phyloP scores from a whole-genome alignment of 2,797 vertebrate genomes.

The Sebastes aleutianus region DNA sequence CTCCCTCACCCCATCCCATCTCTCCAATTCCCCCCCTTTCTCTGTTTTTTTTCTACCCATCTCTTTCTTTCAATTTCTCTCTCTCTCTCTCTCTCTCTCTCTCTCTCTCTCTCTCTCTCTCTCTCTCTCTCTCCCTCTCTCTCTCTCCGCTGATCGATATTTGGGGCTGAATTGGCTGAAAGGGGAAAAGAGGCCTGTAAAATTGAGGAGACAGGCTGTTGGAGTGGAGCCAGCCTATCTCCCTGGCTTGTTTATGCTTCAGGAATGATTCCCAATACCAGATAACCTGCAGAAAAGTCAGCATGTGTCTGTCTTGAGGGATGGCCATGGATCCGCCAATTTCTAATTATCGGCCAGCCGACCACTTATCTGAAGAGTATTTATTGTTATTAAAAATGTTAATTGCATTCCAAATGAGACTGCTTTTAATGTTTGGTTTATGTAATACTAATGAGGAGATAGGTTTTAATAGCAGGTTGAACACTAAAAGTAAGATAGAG shows the following conservation, averaged over 20 bases:
- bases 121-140: slow-evolving; percentile 9
- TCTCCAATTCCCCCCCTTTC: slow-evolving; percentile 29
- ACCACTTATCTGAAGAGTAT: slow-evolving; percentile 64
- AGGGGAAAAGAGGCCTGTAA: slow-evolving; percentile 78
- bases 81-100: slow-evolving; percentile 14
- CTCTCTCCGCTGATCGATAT: slow-evolving; percentile 72
- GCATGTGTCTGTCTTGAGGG: slow-evolving; percentile 78
- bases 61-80: slow-evolving; percentile 49
- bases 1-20: slow-evolving; percentile 43
- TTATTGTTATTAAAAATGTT: slow-evolving; percentile 76
- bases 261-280: slow-evolving; percentile 82
- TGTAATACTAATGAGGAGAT: slow-evolving; percentile 10
- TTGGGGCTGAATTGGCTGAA: slow-evolving; percentile 83
- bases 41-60: slow-evolving; percentile 28
- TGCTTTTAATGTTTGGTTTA: slow-evolving; percentile 21
- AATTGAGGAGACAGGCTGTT: slow-evolving; percentile 80
- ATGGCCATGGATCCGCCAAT: slow-evolving; percentile 67
- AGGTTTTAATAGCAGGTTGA: slow-evolving; percentile 15
- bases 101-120: slow-evolving; percentile 15
- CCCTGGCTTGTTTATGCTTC: slow-evolving; percentile 81
- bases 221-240: slow-evolving; percentile 76
- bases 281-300: slow-evolving; percentile 78
- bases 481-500: background rate
- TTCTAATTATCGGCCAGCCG: slow-evolving; percentile 74
- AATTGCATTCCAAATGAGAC: slow-evolving; percentile 53